Conservation (phyloP, 2,888 invertebrate species). For the Lasioglossum zephyrum region DNA sequence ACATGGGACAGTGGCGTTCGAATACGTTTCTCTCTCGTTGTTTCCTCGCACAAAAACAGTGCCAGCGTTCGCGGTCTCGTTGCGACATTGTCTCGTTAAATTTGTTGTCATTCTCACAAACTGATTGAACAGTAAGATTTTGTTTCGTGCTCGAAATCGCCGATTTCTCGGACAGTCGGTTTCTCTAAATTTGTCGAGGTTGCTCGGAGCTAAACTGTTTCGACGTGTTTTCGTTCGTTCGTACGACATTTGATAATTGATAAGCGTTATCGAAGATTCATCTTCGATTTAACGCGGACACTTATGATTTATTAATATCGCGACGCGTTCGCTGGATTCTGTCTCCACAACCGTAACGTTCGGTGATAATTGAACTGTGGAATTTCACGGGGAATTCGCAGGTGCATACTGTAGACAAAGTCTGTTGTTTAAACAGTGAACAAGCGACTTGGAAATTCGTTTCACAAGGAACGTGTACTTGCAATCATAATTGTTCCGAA, state of each 20-base stretch:
- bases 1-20: not conserved
- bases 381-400: not conserved
- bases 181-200: not conserved
- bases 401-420: not conserved
- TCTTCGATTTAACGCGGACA: not conserved
- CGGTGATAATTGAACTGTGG: not conserved
- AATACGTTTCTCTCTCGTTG: not conserved
- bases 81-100: slow-evolving; percentile 3
- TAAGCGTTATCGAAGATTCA: slow-evolving; percentile 8
- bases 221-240: not conserved
- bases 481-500: not conserved
- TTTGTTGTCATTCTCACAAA: slow-evolving; percentile 3
- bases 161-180: not conserved
- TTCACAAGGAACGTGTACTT: not conserved
- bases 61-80: not conserved
- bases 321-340: not conserved
- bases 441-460: not conserved
- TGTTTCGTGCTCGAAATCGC: not conserved
- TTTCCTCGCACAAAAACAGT: not conserved
- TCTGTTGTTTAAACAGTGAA: not conserved
- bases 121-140: not conserved
- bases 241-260: not conserved
- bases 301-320: slow-evolving; percentile 4
- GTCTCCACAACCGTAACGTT: not conserved
- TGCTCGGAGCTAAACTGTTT: not conserved